phyloP scores from a whole-genome alignment of 2,888 invertebrate species.

The Slavum lentiscoides region DNA sequence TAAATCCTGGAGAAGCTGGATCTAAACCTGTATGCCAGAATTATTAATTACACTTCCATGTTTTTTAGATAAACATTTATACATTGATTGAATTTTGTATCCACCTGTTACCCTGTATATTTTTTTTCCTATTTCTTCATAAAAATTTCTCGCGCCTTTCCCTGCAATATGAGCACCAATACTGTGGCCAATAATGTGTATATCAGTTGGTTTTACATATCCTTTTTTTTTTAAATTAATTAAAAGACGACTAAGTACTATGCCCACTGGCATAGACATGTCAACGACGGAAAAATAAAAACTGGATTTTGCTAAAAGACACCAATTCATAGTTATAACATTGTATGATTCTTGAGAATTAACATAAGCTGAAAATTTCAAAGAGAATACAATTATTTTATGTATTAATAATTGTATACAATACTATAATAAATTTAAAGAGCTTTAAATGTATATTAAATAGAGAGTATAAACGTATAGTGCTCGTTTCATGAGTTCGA shows the following conservation, averaged over 20 bases:
- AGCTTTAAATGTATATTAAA: too few relatives aligned
- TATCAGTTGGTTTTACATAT: conserved; percentile 55
- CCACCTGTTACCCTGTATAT: conserved; percentile 54
- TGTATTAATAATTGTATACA: too few relatives aligned
- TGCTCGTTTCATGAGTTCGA: too few relatives aligned
- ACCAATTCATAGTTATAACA: conserved; percentile 64
- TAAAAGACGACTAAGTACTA: conserved; percentile 58
- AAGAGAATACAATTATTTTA: too few relatives aligned
- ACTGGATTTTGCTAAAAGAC: conserved; percentile 55
- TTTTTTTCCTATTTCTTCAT: neutral
- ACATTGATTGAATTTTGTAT: too few relatives aligned
- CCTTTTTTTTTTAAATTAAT: conserved; percentile 57
- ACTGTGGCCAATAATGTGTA: conserved; percentile 56
- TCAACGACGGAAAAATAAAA: conserved; percentile 56
- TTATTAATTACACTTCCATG: neutral
- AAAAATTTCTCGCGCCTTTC: conserved; percentile 17
- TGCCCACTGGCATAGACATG: conserved; percentile 26
- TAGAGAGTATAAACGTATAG: too few relatives aligned
- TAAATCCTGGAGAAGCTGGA: conserved; percentile 56
- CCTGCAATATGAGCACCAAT: conserved; percentile 54
- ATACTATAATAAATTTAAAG: too few relatives aligned
- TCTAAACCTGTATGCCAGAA: conserved; percentile 15
- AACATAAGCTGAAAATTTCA: too few relatives aligned
- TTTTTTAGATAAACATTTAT: too few relatives aligned
- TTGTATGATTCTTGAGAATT: conserved; percentile 59